Evolutionary conservation across 2,113 vertebrate species (phyloP).

Genomic region (Macquaria ambigua): DNA sequence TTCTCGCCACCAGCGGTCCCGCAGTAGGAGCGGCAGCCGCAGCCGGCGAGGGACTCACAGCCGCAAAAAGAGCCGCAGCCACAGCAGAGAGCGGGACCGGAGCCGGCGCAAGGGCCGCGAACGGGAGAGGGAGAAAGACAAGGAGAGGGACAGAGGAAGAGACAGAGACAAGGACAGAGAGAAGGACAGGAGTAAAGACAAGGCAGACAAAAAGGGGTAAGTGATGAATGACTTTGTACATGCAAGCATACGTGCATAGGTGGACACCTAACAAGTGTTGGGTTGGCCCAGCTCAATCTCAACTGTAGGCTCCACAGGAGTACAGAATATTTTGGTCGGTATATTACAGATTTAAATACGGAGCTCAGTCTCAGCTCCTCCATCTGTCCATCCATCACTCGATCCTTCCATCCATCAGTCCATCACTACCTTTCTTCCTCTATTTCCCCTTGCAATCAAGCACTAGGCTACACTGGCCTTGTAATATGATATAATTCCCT

Average conservation of each 20-base stretch:
- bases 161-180: constrained; percentile 79
- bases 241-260: neutral
- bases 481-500: constrained; percentile 71
- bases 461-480: constrained; percentile 20
- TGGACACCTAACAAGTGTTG: constrained; percentile 15
- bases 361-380: constrained; percentile 52
- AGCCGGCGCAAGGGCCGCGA: constrained; percentile 87
- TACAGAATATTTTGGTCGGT: constrained; percentile 32
- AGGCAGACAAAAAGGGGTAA: constrained; percentile 73
- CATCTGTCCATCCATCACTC: constrained; percentile 65
- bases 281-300: constrained; percentile 36
- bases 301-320: constrained; percentile 17
- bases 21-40: constrained; percentile 85
- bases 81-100: constrained; percentile 86
- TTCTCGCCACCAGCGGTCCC: constrained; percentile 88
- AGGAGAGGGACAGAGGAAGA: constrained; percentile 75
- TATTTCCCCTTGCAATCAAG: constrained; percentile 60
- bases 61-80: constrained; percentile 85
- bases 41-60: constrained; percentile 85
- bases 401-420: constrained; percentile 68
- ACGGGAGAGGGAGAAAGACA: constrained; percentile 86
- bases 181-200: constrained; percentile 74
- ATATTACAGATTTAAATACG: constrained; percentile 47
- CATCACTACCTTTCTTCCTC: constrained; percentile 56
- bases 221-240: constrained; percentile 44